Evolutionary conservation across 2,113 vertebrate species (phyloP).

Genomic region (Nothobranchius kuhntae): DNA sequence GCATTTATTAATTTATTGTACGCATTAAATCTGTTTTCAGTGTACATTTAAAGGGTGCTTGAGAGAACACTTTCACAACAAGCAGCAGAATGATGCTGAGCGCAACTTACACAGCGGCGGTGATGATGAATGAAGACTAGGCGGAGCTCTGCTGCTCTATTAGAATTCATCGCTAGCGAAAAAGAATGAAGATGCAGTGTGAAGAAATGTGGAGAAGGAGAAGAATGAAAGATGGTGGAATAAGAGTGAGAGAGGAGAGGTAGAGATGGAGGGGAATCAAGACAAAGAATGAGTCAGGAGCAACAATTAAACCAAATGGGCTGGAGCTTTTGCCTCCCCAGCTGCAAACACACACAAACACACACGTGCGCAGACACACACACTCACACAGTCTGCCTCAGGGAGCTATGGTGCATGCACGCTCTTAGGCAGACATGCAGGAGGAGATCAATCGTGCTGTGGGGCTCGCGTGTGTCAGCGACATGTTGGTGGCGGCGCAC

Average conservation of each 20-base stretch:
- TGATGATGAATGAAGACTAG: conserved; percentile 75
- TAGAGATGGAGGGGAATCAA: conserved; percentile 53
- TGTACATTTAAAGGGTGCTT: neutral
- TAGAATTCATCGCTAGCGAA: conserved; percentile 53
- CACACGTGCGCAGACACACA: conserved; percentile 26
- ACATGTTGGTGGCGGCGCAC: conserved; percentile 60
- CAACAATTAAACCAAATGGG: conserved; percentile 67
- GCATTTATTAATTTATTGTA: neutral
- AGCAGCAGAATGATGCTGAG: conserved; percentile 34
- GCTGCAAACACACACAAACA: conserved; percentile 45
- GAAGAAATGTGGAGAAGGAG: conserved; percentile 49
- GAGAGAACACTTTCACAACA: conserved; percentile 18
- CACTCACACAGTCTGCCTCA: conserved; percentile 50
- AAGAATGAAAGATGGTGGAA: conserved; percentile 42
- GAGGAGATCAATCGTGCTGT: conserved; percentile 62
- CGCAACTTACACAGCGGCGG: conserved; percentile 41
- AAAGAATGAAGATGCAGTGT: conserved; percentile 46
- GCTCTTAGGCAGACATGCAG: conserved; percentile 55
- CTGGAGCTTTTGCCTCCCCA: conserved; percentile 51
- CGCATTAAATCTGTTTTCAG: conserved; percentile 1
- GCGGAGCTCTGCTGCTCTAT: conserved; percentile 66
- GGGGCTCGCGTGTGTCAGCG: conserved; percentile 49
- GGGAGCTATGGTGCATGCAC: conserved; percentile 63
- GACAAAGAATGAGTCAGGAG: conserved; percentile 61
- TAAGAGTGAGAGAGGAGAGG: conserved; percentile 34